phyloP scores from a whole-genome alignment of 1,140 invertebrate genomes.

The Magallana ariakensis region DNA sequence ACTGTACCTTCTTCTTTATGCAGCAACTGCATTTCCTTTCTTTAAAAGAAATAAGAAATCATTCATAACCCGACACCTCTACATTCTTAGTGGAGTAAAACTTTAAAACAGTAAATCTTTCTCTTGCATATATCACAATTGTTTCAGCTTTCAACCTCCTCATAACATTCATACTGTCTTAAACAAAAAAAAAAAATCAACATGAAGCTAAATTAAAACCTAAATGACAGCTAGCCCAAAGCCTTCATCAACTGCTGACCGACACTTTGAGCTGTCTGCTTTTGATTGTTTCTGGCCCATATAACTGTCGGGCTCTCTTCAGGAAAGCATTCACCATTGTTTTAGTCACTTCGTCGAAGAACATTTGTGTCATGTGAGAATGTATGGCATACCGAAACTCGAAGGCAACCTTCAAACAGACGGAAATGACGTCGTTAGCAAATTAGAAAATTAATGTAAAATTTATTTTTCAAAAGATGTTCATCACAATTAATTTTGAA shows the following conservation, averaged over 20 bases:
- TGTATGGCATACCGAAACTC: slow-evolving; percentile 92
- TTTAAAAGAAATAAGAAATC: no score
- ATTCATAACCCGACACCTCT: no score
- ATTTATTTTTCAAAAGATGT: not conserved
- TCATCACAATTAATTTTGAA: no score
- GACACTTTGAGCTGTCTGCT: slow-evolving; percentile 68
- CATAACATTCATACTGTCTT: no score
- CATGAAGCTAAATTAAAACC: no score
- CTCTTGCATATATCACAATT: no score
- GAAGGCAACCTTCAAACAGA: slow-evolving; percentile 85
- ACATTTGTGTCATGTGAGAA: slow-evolving; percentile 93
- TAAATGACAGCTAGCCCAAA: not conserved
- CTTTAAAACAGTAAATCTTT: no score
- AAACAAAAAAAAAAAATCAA: no score
- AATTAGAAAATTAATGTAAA: not conserved
- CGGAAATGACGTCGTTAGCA: not conserved
- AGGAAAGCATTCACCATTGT: slow-evolving; percentile 98
- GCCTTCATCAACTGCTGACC: slow-evolving; percentile 62
- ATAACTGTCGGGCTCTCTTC: slow-evolving; percentile 88
- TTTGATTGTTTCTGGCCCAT: slow-evolving; percentile 83
- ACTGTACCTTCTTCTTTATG: no score
- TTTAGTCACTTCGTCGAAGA: slow-evolving; percentile 97
- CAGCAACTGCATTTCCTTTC: no score
- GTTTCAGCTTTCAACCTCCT: no score
- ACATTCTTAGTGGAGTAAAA: no score